A percentile compares a stretch with the other conserved stretches of the same genome.
Conservation (phyloP, 1,140 invertebrate genomes). For the Drosophila neocordata region DNA sequence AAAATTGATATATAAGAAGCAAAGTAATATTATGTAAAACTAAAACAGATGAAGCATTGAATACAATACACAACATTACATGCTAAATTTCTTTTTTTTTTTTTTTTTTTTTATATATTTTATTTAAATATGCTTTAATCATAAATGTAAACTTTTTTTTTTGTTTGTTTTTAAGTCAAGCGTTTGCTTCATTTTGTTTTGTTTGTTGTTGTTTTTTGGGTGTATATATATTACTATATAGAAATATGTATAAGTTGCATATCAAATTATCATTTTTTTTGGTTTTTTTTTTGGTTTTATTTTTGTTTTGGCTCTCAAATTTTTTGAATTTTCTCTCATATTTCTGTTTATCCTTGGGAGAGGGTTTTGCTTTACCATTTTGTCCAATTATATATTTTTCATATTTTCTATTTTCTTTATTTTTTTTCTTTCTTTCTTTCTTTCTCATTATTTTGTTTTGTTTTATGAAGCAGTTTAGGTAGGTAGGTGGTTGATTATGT, state of each 20-base stretch:
- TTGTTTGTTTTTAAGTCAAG: slow-evolving; percentile 58
- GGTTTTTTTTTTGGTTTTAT: too few species aligned
- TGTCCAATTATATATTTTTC: not conserved
- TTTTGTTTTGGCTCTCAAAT: slow-evolving; percentile 36
- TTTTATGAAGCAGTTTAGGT: slow-evolving; percentile 63
- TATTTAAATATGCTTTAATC: slow-evolving; percentile 45
- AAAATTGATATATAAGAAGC: slow-evolving; percentile 12
- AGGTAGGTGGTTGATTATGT: slow-evolving; percentile 69
- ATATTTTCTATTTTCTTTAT: not conserved
- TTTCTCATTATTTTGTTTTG: slow-evolving; percentile 4
- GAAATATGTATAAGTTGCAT: slow-evolving; percentile 72
- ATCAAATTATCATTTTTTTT: slow-evolving; percentile 61
- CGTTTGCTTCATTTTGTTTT: slow-evolving; percentile 57
- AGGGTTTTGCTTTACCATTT: not conserved
- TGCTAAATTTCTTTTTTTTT: slow-evolving; percentile 63
- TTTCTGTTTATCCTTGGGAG: not conserved
- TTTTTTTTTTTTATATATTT: slow-evolving; percentile 41
- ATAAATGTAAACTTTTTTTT: slow-evolving; percentile 54
- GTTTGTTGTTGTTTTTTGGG: slow-evolving; percentile 30
- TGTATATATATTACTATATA: slow-evolving; percentile 53
- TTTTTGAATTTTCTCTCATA: slow-evolving; percentile 19
- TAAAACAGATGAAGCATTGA: slow-evolving; percentile 52
- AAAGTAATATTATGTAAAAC: slow-evolving; percentile 32
- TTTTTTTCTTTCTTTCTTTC: not conserved
- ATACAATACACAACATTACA: slow-evolving; percentile 68